Evolutionary conservation across 2,797 vertebrate species (phyloP).

Genomic region (Sebastes jordani): DNA sequence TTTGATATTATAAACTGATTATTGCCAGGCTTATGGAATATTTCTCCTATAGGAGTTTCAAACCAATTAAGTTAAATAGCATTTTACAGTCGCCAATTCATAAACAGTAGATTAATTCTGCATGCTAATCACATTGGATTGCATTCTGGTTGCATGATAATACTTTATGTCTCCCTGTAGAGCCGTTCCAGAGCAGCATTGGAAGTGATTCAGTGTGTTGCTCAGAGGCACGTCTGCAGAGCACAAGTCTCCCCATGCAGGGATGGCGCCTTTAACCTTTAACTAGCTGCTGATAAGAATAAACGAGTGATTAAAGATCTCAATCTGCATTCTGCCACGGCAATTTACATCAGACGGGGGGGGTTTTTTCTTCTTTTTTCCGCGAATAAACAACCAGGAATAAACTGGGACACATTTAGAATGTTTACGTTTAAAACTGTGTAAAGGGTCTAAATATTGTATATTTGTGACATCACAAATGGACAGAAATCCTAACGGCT

Average conservation of each 20-base stretch:
- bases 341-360: slow-evolving; percentile 38
- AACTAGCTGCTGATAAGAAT: slow-evolving; percentile 28
- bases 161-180: slow-evolving; percentile 30
- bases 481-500: no score
- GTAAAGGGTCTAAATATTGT: no score
- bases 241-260: neutral
- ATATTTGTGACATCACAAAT: no score
- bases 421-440: no score
- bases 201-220: slow-evolving; percentile 4
- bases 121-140: slow-evolving; percentile 44
- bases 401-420: no score
- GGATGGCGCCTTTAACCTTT: slow-evolving; percentile 23
- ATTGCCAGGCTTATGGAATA: slow-evolving; percentile 2
- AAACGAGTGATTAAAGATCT: slow-evolving; percentile 59
- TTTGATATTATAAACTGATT: slow-evolving; percentile 16
- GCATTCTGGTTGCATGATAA: slow-evolving; percentile 33
- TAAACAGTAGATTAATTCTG: slow-evolving; percentile 40
- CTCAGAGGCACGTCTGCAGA: slow-evolving; percentile 32
- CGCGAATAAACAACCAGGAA: slow-evolving; percentile 79
- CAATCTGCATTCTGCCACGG: slow-evolving; percentile 51
- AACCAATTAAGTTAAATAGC: slow-evolving; percentile 46
- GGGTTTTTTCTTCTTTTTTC: slow-evolving; percentile 67
- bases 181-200: neutral
- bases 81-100: slow-evolving; percentile 42
- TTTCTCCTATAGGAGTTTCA: slow-evolving; percentile 33